Evolutionary conservation across 2,797 vertebrate species (phyloP), one percentile per base, ranked within the genome.

Genomic region (Propithecus deckenii): DNA sequence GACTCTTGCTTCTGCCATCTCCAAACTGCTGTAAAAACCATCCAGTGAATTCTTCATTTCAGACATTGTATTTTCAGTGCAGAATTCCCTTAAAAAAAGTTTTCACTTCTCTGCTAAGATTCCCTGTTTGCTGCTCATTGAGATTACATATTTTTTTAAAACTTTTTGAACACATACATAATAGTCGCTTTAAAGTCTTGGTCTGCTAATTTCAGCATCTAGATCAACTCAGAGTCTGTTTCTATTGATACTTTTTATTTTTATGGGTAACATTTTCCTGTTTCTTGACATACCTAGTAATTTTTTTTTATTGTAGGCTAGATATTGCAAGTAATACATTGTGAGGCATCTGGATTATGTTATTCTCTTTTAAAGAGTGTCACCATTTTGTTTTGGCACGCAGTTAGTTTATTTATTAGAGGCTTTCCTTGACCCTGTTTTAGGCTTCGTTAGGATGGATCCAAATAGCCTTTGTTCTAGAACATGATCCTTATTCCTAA

Each of bases 31-130:
- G n/a, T 93, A 76, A 74, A 88, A 95, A 55, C n/a, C 17, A 81
- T 92, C n/a, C 81, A 28, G 55, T 89, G 15, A 95, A 32, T 76
- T 55, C 75, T 92, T 86, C 63, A 78, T 83, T 91, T 93, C 63
- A 91, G 48, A 86, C 2, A 13, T 65, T 76, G 12, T 46, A 23
- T 67, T 93, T 94, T 84, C 10, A 55, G 43, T 83, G 43, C 72
- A 86, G 35, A 89, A 80, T 94, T 87, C 43, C 30, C 12, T 23
- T 93, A 50, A 13, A n/a, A 87, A 86, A 59, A 52, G 28, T 50
- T 91, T 76, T 14, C 32, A 18, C 72, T 88, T 88, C 20, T 78
- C 32, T 91, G 17, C 65, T 55, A 65, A 67, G 41, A 83, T 43
- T 94, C 10, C 10, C 32, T 86, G 20, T 84, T 80, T 75, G 23